Base-by-base conservation (phyloP, 2,888 invertebrate species). In the Nycteola revayana region DNA sequence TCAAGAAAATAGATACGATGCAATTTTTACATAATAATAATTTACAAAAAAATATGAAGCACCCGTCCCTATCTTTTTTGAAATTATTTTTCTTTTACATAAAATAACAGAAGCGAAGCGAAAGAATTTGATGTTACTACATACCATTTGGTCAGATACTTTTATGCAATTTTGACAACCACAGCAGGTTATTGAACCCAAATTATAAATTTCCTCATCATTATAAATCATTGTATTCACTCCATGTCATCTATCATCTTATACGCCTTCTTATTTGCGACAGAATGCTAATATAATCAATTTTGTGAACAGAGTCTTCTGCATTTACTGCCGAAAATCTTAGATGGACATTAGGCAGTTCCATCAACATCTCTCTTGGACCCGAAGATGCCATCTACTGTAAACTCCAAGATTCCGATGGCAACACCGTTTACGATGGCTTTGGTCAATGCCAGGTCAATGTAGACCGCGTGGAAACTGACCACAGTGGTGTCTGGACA, bases 341-440 rank as follows among this genome's bases (percentile, higher is more conserved):
- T 8, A 10, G 7, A 14, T 57, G 58, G 58, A 22, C 14, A 6
- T 7, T 55, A 18, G 73, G 74, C 22, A 55, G 49, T 9, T 45
- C 69, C 1, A 59, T 79, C 0, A 42, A 63, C 10, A 37, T 49
- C 14, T 36, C 39, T 1, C 18, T 83, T 4, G 86, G 87, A 0
- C 74, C 84, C 0, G 65, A 67, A 30, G 50, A 73, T 28, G 66
- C 75, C 0, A 55, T 77, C 0, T 86, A 79, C 60, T 88, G 88
- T 44, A 68, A 46, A 33, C 36, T 84, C 1, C 37, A 49, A 3
- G 67, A 74, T 17, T 64, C 72, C 0, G 23, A 28, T 7, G 61
- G 59, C 0, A 30, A 46, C 8, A 44, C 42, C 0, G 48, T 72
- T 3, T 81, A 63, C 36, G 77, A 84, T 14, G 62, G 62, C 21